Base-by-base conservation (phyloP, 2,113 vertebrate genomes). In the Myotis brandtii region DNA sequence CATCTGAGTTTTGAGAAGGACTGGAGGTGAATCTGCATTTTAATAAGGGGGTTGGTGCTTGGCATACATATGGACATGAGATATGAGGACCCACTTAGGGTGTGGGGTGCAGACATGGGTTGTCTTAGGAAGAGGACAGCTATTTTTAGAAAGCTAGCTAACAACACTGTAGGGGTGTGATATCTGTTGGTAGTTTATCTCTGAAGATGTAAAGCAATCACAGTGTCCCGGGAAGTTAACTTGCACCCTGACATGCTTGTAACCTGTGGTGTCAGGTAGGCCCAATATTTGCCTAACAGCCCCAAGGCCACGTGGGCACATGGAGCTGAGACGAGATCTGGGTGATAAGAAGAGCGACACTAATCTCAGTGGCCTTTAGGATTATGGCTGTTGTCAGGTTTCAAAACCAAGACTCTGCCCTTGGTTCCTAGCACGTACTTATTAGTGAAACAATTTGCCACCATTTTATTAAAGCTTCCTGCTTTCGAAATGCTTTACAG, bases 141-240 rank as follows among this genome's bases (percentile, higher is more conserved):
- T 64, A 13, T 95, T 76, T 91, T 40, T 23, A 89, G 27, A 32
- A 76, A 2, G 1, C 8, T 96, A 89, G 32, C 14, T 89, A 9
- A 21, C 6, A 91, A 50, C 27, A 32, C 23, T 91, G 67, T 79
- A 83, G 81, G 88, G 48, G 18, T 27, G 21, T 1, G 82, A 14
- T 56, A 3, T 59, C 95, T 85, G 20, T 67, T 90, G 48, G 30
- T 69, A 4, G 17, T 46, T 90, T 64, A 52, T 66, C 66, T 56
- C 94, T 93, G 88, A 81, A 86, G 81, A 56, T 76, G 48, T n/a
- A 94, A 96, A 98, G 82, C 66, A 96, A 32, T 56, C n/a, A 83
- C 32, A 84, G 6, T 87, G 80, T 84, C 73, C 95, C 69, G 69
- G 52, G 72, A 93, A 89, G 87, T 97, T 73, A 59, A 67, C 40